A percentile compares a stretch with the other conserved stretches of the same genome.
Evolutionary conservation across 2,113 vertebrate species (phyloP).

Genomic region (Nibea coibor): DNA sequence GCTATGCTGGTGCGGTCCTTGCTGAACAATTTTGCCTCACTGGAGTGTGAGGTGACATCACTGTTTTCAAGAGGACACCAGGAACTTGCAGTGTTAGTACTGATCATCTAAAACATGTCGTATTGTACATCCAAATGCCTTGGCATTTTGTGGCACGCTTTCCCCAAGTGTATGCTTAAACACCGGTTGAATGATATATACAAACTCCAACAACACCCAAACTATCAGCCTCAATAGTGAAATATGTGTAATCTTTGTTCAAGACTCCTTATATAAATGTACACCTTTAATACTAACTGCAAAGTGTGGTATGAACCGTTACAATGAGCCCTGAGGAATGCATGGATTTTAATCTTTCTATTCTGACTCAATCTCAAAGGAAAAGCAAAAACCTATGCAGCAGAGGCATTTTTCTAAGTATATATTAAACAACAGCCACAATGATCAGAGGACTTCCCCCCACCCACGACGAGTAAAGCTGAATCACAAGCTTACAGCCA

Average conservation of each 20-base stretch:
- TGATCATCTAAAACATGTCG: constrained; percentile 41
- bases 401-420: constrained; percentile 53
- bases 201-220: constrained; percentile 49
- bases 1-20: constrained; percentile 67
- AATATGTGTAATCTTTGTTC: constrained; percentile 52
- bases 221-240: constrained; percentile 39
- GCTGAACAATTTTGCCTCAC: constrained; percentile 57
- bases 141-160: constrained; percentile 3
- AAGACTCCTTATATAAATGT: constrained; percentile 63
- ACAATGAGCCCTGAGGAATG: constrained; percentile 79
- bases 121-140: constrained; percentile 47
- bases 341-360: constrained; percentile 51
- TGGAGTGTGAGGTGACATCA: constrained; percentile 69
- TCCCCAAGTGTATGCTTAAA: constrained; percentile 2
- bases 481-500: constrained; percentile 73
- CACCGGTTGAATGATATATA: constrained; percentile 49
- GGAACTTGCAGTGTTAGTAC: constrained; percentile 44
- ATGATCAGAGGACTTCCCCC: constrained; percentile 55
- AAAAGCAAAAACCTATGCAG: constrained; percentile 59
- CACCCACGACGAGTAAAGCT: constrained; percentile 69
- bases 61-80: constrained; percentile 51
- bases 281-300: constrained; percentile 63
- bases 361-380: constrained; percentile 32
- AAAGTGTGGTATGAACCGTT: constrained; percentile 56
- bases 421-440: constrained; percentile 66